These are phyloP conservation scores for Cassiopea andromeda DNA, from an alignment of 30 jellyfish, hydroid and myxozoan species.

Conservation along the genomic window DNA sequence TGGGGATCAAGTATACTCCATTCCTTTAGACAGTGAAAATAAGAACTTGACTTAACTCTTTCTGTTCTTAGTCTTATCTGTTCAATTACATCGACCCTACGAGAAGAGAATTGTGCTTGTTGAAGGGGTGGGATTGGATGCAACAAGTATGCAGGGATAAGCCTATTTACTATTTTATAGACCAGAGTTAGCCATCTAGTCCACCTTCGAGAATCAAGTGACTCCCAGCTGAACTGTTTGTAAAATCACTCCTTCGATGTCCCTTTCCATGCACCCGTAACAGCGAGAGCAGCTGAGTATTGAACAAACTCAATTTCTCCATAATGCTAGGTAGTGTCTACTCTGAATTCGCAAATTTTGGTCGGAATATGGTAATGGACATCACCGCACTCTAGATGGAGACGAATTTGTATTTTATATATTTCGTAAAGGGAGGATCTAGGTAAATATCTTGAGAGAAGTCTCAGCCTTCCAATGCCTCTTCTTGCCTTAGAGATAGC, in stretches of 20 bases:
- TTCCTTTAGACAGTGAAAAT: constrained; percentile 30
- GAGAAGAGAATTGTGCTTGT: constrained; percentile 14
- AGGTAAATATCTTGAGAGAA: constrained; percentile 60
- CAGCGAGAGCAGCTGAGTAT: not conserved
- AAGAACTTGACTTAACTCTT: constrained; percentile 19
- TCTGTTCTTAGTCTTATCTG: not conserved
- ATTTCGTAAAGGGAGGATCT: constrained; percentile 27
- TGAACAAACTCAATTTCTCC: not conserved
- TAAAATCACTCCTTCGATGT: too few relatives aligned
- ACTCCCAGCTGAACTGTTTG: not conserved
- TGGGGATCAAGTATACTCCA: not conserved
- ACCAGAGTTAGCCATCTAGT: not conserved
- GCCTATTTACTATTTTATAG: too few relatives aligned
- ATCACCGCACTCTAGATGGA: constrained; percentile 33
- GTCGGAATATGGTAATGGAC: not conserved
- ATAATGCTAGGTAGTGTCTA: not conserved
- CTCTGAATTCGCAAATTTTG: too few relatives aligned
- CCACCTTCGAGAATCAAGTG: not conserved
- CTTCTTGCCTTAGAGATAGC: constrained; percentile 46
- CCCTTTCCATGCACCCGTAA: too few relatives aligned
- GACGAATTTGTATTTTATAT: constrained; percentile 13
- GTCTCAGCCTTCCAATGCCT: constrained; percentile 50
- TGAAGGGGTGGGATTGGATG: constrained; percentile 17
- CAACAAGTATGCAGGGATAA: too few relatives aligned
- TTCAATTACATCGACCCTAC: too few relatives aligned